Evolutionary conservation across 2,113 vertebrate species (phyloP), one percentile per base, ranked within the genome.

Genomic region (Chauna torquata): DNA sequence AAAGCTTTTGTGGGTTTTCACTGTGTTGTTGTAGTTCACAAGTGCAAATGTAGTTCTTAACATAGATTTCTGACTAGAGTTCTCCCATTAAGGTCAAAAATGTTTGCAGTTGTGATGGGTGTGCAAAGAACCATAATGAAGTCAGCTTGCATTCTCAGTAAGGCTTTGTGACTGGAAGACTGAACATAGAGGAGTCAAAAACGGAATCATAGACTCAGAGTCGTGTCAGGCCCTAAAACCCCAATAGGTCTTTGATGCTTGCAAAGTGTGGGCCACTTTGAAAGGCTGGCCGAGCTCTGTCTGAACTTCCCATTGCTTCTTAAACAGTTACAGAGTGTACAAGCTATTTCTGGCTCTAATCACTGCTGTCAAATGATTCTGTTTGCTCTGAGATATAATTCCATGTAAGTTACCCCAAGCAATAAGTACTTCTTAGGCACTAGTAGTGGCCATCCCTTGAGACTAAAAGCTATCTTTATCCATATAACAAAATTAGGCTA

Each of bases 271-370:
- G 20, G 12, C 8, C 12, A 4, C 75, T 79, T 38, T 58, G 50
- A 47, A 71, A 70, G 42, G 45, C 71, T 84, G 42, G 4, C 49
- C 70, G 24, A 71, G 24, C 42, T 78, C 55, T 62, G 15, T 16
- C 58, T 52, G 12, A 24, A 38, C 34, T 68, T 74, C 6, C 14
- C 10, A 2, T 8, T 19, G 28, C 15, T 78, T 66, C 74, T 71
- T n/a, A 45, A 42, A 54, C 18, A 0, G 8, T 71, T 34, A 9
- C 1, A 30, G 9, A 25, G 11, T 2, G 4, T 28, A 23, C 16
- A 62, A 50, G 65, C 40, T 65, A 12, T 16, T 55, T 89, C 78
- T 93, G 85, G 38, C 70, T 68, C 45, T 59, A 20, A 15, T 27
- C 18, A 3, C 45, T 50, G 32, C 3, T 65, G 61, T 55, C 85